A percentile compares a stretch with the other conserved stretches of the same genome.
Conservation (phyloP, 2,888 invertebrate genomes). For the Cantharis rustica region DNA sequence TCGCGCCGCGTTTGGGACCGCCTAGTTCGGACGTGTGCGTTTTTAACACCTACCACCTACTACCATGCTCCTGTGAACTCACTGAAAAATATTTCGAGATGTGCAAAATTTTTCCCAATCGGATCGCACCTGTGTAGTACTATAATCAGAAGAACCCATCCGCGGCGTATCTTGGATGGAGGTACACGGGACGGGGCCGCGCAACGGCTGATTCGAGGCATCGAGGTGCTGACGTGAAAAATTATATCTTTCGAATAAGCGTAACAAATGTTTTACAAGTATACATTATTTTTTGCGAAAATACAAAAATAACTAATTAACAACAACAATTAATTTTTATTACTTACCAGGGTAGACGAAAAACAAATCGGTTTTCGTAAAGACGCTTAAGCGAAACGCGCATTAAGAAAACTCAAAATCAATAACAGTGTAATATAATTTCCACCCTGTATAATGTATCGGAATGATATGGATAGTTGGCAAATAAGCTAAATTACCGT, state of each 20-base stretch:
- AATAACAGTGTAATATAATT: slow-evolving; percentile 6
- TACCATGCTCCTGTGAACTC: slow-evolving; percentile 56
- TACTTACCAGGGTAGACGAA: slow-evolving; percentile 26
- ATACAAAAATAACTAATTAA: slow-evolving; percentile 56
- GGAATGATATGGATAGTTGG: slow-evolving; percentile 38
- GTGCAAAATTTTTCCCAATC: slow-evolving; percentile 4
- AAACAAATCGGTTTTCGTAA: slow-evolving; percentile 10
- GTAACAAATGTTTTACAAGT: slow-evolving; percentile 39
- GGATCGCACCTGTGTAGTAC: slow-evolving; percentile 9
- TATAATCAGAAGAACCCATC: slow-evolving; percentile 32
- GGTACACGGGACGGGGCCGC: slow-evolving; percentile 46
- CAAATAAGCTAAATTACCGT: slow-evolving; percentile 31
- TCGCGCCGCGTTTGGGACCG: slow-evolving; percentile 42
- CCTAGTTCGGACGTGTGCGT: slow-evolving; percentile 55
- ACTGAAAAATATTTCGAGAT: slow-evolving; percentile 13
- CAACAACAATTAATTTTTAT: slow-evolving; percentile 41
- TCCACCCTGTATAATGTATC: slow-evolving; percentile 34
- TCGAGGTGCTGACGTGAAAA: slow-evolving; percentile 53
- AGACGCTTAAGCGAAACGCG: slow-evolving; percentile 3
- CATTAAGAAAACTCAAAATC: background rate
- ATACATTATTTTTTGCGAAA: slow-evolving; percentile 38
- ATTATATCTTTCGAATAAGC: slow-evolving; percentile 50
- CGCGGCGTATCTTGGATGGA: slow-evolving; percentile 45
- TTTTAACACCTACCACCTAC: slow-evolving; percentile 35
- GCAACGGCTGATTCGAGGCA: slow-evolving; percentile 48